Base-by-base conservation (phyloP, 2,888 invertebrate species). In the Syrphus vitripennis region DNA sequence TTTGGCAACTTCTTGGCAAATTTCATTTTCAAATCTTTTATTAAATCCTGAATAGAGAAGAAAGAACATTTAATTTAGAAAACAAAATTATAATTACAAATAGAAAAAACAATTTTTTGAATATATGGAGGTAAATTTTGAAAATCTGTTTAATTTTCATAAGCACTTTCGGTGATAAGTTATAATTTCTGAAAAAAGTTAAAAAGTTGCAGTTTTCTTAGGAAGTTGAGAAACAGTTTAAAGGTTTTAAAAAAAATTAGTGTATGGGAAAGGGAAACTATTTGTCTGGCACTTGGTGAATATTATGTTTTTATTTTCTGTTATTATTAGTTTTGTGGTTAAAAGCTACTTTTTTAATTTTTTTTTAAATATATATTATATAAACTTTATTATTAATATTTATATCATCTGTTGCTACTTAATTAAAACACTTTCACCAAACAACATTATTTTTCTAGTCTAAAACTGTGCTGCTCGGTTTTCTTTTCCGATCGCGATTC, bases 381-480 rank as follows among this genome's bases (percentile, higher is more conserved):
- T 50, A 21, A 37, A 21, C 10, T 12, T 59, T 37, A 34, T 37
- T 61, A 31, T 31, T 55, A 34, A 70, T 75, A 61, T 76, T 40
- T 82, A 82, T 77, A 48, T 42, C n/a, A 63, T 57, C n/a, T 48
- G 57, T 24, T 61, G 55, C 63, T 76, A 67, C 67, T 76, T 72
- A 80, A 53, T 76, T 76, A 76, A 37, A 45, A 67, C 67, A 83
- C 42, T 34, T 65, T 72, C 40, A 24, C 53, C 67, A 50, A 63
- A 79, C 34, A 74, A 55, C 48, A 69, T 48, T 50, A 69, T 83
- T 90, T 92, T 83, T 93, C 92, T 89, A 93, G 88, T 82, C 92
- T 92, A 91, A 92, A 93, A 89, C 91, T 92, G 69, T 92, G 92
- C 87, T 92, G 91, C 87, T 92, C 91, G 76, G 91, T 91, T 89